Conservation (phyloP, 2,113 vertebrate species). For the Microtus ochrogaster region DNA sequence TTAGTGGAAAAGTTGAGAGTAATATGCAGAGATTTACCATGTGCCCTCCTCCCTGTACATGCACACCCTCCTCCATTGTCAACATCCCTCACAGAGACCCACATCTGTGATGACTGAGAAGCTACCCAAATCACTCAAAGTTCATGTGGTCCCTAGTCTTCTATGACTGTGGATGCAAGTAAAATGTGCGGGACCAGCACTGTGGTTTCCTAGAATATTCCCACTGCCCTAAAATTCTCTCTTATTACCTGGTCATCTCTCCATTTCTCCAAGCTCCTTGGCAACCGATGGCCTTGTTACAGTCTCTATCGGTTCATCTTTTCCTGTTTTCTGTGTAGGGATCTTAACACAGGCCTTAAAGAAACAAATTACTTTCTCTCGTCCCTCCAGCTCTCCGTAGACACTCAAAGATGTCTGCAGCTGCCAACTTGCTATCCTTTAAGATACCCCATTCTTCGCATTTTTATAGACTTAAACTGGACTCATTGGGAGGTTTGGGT, state of each 20-base stretch:
- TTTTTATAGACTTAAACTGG: neutral
- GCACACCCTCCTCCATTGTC: neutral
- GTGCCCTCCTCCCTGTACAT: neutral
- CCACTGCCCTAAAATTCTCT: neutral
- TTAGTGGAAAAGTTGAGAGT: neutral
- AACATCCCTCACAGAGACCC: neutral
- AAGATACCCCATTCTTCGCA: conserved; percentile 5
- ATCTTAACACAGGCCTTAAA: neutral
- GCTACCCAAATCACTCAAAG: neutral
- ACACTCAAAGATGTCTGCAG: neutral
- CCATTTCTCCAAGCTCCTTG: neutral
- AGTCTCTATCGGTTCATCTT: neutral
- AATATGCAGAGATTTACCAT: neutral
- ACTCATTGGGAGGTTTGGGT: conserved; percentile 16
- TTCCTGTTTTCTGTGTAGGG: neutral
- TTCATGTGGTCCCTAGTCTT: neutral
- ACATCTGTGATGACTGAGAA: neutral
- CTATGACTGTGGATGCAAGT: neutral
- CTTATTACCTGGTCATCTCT: neutral
- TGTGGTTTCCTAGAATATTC: neutral
- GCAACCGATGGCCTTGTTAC: neutral
- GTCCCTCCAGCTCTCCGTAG: neutral
- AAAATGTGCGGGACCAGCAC: neutral
- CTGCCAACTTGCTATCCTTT: neutral
- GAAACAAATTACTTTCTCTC: neutral